Base-by-base conservation (phyloP, 2,888 invertebrate genomes). In the Hipparchia sbordonii region DNA sequence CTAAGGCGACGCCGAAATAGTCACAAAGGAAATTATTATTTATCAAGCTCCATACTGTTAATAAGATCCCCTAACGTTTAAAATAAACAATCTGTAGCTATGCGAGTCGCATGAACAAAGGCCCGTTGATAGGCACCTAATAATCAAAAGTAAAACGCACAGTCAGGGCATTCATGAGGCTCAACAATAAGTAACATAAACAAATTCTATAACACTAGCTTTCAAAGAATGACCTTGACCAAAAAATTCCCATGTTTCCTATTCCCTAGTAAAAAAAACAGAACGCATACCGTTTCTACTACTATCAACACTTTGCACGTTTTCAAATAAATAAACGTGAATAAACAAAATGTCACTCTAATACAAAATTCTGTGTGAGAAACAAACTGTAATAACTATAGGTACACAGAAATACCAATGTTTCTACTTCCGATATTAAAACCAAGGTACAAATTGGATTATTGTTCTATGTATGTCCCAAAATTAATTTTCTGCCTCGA, bases 271-370 rank as follows among this genome's bases (percentile, higher is more conserved):
- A 39, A 62, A 9, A 13, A n/a, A 12, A 23, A 52, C 12, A 33
- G 2, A 52, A 52, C 65, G 12, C 65, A 65, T 23, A 52, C 51
- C 52, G 23, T n/a, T 52, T 7, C 33, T 12, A 52, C 63, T 6
- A 51, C 10, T 10, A 33, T 12, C 6, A 63, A 63, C 23, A 63
- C 62, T 62, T 63, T 62, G 45, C 62, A 46, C 48, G 63, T 48
- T 51, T 51, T n/a, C 52, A 65, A 23, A 52, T 65, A 65, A 65
- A 65, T 65, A 65, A 65, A 52, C 65, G 52, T 51, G 65, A 39
- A 52, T 65, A 65, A 52, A 65, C 65, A 65, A 65, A 54, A 65
- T 65, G 65, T 52, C 65, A 52, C 65, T 65, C 65, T 23, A 33
- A 39, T 51, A 65, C 51, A 33, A 65, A 52, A 48, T 65, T 65